These are phyloP conservation scores for Sinelater perroti DNA, from an alignment of 2,888 invertebrate species.

Conservation along the genomic window DNA sequence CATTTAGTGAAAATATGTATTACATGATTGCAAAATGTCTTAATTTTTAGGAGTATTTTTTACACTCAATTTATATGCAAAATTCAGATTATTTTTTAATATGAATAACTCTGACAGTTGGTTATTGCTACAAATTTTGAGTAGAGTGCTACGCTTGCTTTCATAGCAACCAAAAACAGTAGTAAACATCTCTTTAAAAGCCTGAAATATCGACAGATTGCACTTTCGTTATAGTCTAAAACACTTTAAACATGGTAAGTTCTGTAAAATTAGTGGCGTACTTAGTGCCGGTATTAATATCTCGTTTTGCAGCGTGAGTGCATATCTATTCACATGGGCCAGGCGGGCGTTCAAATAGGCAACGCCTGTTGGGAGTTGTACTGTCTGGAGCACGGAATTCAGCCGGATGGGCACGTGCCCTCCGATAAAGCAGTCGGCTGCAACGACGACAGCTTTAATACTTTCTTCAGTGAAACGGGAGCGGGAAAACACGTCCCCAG, in stretches of 20 bases:
- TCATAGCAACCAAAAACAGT: too few relatives aligned
- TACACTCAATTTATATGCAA: too few relatives aligned
- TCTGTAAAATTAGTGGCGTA: not conserved
- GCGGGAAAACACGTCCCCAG: constrained; percentile 85
- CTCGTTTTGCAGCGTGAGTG: constrained; percentile 72
- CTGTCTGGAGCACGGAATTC: constrained; percentile 78
- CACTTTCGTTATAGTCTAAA: too few relatives aligned
- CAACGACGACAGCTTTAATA: constrained; percentile 65
- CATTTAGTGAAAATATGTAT: too few relatives aligned
- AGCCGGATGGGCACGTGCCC: constrained; percentile 62
- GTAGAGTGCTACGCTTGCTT: too few relatives aligned
- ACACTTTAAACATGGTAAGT: not conserved
- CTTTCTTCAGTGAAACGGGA: constrained; percentile 79
- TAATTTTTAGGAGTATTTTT: too few relatives aligned
- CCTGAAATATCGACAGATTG: too few relatives aligned
- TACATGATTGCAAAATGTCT: too few relatives aligned
- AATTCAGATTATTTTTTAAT: too few relatives aligned
- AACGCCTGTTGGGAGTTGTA: constrained; percentile 82
- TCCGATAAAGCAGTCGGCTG: constrained; percentile 61
- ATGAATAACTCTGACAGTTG: too few relatives aligned
- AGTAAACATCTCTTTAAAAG: too few relatives aligned
- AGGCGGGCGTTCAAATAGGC: constrained; percentile 82
- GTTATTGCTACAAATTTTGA: too few relatives aligned
- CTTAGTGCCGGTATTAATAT: not conserved
- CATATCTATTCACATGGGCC: constrained; percentile 83